Percentiles rank a stretch among this genome's conserved stretches.
Conservation (phyloP, 2,888 invertebrate genomes). For the Acronicta alni region DNA sequence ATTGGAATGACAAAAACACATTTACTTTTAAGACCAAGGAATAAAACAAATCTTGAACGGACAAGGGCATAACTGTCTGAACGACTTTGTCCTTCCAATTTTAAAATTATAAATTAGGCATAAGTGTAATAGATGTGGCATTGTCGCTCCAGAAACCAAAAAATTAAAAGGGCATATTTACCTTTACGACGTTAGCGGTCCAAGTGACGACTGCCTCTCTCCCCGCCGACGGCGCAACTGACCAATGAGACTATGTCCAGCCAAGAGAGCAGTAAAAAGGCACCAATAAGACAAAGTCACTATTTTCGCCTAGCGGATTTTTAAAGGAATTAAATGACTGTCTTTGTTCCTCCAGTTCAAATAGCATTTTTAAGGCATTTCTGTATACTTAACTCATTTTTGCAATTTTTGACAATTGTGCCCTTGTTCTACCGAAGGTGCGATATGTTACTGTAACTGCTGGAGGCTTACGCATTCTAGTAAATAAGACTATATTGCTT, state of each 20-base stretch:
- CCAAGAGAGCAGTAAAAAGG: constrained; percentile 16
- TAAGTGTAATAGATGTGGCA: constrained; percentile 14
- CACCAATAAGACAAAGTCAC: constrained; percentile 18
- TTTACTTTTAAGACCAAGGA: constrained; percentile 23
- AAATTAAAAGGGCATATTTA: constrained; percentile 34
- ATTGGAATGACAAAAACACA: constrained; percentile 35
- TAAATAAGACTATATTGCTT: too few species aligned
- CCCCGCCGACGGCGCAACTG: constrained; percentile 28
- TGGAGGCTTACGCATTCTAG: too few species aligned
- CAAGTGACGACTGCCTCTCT: constrained; percentile 17
- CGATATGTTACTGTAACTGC: too few species aligned
- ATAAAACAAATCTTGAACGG: constrained; percentile 18
- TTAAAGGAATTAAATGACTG: constrained; percentile 18
- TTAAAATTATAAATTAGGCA: constrained; percentile 16
- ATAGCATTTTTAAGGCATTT: constrained; percentile 22
- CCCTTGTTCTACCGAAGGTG: constrained; percentile 26
- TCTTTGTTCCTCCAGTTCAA: constrained; percentile 22
- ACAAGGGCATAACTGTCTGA: constrained; percentile 33
- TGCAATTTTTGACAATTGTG: constrained; percentile 16
- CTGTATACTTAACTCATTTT: constrained; percentile 29
- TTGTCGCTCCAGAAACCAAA: constrained; percentile 23
- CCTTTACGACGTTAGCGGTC: constrained; percentile 31
- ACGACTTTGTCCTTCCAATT: constrained; percentile 30
- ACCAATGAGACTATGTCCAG: constrained; percentile 46
- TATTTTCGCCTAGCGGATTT: constrained; percentile 19